phyloP scores from a whole-genome alignment of 2,888 invertebrate genomes.

The Drosophila colorata region DNA sequence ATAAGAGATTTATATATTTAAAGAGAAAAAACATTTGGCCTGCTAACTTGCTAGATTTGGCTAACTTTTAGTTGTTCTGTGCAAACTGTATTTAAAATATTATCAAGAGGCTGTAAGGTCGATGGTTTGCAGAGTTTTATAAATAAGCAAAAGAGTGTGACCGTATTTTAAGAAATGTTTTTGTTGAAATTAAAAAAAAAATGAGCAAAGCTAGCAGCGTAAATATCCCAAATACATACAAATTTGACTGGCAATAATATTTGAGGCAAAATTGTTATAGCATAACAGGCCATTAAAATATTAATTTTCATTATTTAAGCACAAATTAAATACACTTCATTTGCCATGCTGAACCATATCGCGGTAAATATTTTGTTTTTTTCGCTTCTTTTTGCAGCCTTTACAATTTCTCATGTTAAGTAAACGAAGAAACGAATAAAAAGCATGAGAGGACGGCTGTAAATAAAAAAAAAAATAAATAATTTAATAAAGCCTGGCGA shows the following conservation, averaged over 20 bases:
- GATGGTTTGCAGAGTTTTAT: background rate
- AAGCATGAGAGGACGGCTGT: constrained; percentile 5
- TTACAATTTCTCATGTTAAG: constrained; percentile 15
- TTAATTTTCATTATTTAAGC: constrained; percentile 21
- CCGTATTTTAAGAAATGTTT: too few species aligned
- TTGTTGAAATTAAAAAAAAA: too few species aligned
- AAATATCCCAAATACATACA: background rate
- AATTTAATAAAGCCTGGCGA: constrained; percentile 50
- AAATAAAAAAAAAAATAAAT: constrained; percentile 43
- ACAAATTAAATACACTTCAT: constrained; percentile 27
- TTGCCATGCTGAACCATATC: constrained; percentile 12
- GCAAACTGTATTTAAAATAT: too few species aligned
- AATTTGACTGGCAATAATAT: too few species aligned
- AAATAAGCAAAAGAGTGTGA: too few species aligned
- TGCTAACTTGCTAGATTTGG: too few species aligned
- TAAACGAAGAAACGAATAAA: background rate
- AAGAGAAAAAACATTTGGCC: background rate
- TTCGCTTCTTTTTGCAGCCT: constrained; percentile 6
- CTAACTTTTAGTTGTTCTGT: too few species aligned
- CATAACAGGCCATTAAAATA: background rate
- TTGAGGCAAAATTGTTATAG: background rate
- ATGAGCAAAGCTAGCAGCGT: background rate
- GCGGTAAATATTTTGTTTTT: background rate
- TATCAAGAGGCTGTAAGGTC: background rate
- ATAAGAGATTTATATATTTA: background rate